Percentiles rank a stretch among this genome's conserved stretches.
Evolutionary conservation across 2,113 vertebrate species (phyloP).

Genomic region (Circaetus gallicus): DNA sequence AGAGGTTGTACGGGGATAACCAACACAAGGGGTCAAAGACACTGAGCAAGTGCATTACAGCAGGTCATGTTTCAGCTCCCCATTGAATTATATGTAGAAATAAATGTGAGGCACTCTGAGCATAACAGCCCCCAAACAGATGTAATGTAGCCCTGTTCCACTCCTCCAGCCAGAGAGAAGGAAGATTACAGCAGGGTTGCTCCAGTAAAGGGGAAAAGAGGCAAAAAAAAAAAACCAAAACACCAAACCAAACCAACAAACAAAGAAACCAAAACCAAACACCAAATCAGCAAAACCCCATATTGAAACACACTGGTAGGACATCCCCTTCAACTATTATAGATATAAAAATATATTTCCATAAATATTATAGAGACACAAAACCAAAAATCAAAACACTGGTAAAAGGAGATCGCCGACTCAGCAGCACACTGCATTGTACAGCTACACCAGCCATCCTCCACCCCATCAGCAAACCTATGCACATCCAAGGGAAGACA

Average conservation of each 20-base stretch:
- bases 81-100: neutral
- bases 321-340: neutral
- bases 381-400: neutral
- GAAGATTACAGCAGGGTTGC: neutral
- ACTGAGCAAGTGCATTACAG: rapidly evolving
- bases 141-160: rapidly evolving
- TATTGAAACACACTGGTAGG: neutral
- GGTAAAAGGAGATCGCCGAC: rapidly evolving
- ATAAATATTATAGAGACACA: neutral
- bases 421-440: neutral
- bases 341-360: neutral
- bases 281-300: neutral
- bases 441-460: neutral
- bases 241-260: too few relatives aligned
- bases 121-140: neutral
- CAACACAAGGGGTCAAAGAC: neutral
- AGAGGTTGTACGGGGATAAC: neutral
- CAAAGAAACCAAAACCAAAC: neutral
- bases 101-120: neutral
- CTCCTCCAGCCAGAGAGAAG: neutral
- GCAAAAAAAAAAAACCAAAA: too few relatives aligned
- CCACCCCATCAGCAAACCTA: neutral
- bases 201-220: neutral
- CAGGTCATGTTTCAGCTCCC: neutral
- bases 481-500: neutral